Conservation (phyloP, 2,888 invertebrate genomes). For the Sepiola atlantica region DNA sequence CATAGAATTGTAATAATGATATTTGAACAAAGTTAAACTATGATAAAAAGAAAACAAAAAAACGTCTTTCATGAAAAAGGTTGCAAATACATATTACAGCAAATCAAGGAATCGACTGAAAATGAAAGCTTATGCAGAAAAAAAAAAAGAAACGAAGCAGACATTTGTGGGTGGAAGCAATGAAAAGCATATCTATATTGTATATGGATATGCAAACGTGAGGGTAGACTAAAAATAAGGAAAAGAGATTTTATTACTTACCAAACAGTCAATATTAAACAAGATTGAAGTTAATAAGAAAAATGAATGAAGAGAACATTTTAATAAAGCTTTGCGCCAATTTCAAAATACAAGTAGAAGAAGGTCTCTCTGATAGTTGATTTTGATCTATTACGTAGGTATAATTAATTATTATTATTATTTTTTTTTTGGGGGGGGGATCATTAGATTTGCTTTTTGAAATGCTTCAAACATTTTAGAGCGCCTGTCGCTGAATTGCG, state of each 20-base stretch:
- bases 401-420: too few relatives aligned
- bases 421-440: too few relatives aligned
- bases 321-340: neutral
- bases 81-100: neutral
- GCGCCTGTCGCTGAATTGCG: too few relatives aligned
- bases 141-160: neutral
- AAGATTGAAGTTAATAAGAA: neutral
- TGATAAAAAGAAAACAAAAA: neutral
- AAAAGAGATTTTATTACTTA: neutral
- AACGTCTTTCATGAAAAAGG: neutral
- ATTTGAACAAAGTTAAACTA: neutral
- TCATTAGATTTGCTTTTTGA: too few relatives aligned
- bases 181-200: neutral
- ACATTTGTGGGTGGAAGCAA: neutral
- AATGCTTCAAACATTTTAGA: too few relatives aligned
- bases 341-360: neutral
- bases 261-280: neutral
- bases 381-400: neutral
- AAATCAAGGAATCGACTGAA: neutral
- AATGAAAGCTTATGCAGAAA: neutral
- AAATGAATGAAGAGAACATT: neutral
- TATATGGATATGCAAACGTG: neutral
- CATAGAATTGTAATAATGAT: neutral
- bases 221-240: neutral
- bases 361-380: neutral